Evolutionary conservation across 2,888 invertebrate genomes (phyloP), one percentile per base, ranked within the genome.

Genomic region (Carabus problematicus): DNA sequence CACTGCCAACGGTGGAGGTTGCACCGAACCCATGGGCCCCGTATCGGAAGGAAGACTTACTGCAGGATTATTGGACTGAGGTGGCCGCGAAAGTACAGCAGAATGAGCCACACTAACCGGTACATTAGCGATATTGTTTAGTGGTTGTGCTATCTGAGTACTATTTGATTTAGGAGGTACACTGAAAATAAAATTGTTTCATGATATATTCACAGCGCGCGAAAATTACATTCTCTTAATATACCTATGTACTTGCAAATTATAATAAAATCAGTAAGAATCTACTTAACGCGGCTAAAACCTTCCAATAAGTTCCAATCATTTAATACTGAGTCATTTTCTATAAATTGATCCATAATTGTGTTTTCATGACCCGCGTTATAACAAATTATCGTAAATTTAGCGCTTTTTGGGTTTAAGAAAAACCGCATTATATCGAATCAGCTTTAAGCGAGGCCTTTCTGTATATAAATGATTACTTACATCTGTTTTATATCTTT

Each of bases 401-500:
- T n/a, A n/a, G n/a, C n/a, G n/a, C n/a, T n/a, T n/a, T n/a, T n/a
- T n/a, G n/a, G n/a, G n/a, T n/a, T n/a, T n/a, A n/a, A n/a, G n/a
- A n/a, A n/a, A n/a, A n/a, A n/a, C n/a, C n/a, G n/a, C n/a, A n/a
- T n/a, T n/a, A n/a, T n/a, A n/a, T n/a, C 2, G 73, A 70, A 8
- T 75, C 67, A 16, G 74, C 71, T 7, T n/a, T n/a, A n/a, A n/a
- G n/a, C n/a, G 75, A 60, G 12, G 71, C 71, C 8, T 72, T 69
- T 61, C 78, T 16, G 14, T 12, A 42, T 76, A 8, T 77, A 68
- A 59, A 79, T 78, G 43, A 76, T 73, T 18, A 75, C 77, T 69
- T 58, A 59, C 45, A 78, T 77, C 14, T 78, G 78, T 70, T 80
- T 81, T 2, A 74, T 76, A 76, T 81, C 74, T 79, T 84, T 76